Evolutionary conservation across 2,113 vertebrate genomes (phyloP), one percentile per base, ranked within the genome.

Genomic region (Maccullochella peelii): DNA sequence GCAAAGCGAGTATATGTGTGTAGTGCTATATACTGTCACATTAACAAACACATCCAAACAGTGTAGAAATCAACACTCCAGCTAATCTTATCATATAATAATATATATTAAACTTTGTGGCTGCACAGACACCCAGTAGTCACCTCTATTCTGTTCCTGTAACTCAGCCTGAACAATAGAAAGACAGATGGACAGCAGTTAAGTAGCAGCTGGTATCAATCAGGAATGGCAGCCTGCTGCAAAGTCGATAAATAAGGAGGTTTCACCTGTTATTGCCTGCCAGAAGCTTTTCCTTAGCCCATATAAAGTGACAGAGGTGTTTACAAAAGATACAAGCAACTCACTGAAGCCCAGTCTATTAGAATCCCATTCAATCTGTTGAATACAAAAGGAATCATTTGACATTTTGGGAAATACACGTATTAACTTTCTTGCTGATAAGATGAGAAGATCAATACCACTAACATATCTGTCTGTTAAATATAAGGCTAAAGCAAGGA

Each of bases 191-290:
- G 88, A 89, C 88, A 81, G 74, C 84, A 79, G 77, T 90, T 90
- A 84, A 86, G 89, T 33, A 86, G 88, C 89, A 87, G 81, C 83
- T 81, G 90, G 86, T 86, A 91, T 91, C 92, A 93, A 91, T 92
- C 74, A 84, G 82, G 59, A 81, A 86, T 82, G 76, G 71, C 80
- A 91, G 86, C 69, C 63, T 54, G 66, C 83, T 79, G 77, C 89
- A 90, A 73, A 88, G 85, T 88, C 83, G 30, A 93, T 92, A 91
- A 92, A 93, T 89, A 90, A 90, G 77, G 74, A 88, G 74, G 79
- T 89, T 89, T 92, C 71, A 83, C 87, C 86, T 87, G 82, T 86
- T 80, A 88, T 77, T 83, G 79, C 80, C 83, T 89, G 92, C 85
- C 91, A 91, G 78, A 74, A 85, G 81, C 77, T 66, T 87, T 79